Percentiles rank a stretch among this genome's conserved stretches.
Evolutionary conservation across 2,888 invertebrate genomes (phyloP).

Genomic region (Acleris laterana): DNA sequence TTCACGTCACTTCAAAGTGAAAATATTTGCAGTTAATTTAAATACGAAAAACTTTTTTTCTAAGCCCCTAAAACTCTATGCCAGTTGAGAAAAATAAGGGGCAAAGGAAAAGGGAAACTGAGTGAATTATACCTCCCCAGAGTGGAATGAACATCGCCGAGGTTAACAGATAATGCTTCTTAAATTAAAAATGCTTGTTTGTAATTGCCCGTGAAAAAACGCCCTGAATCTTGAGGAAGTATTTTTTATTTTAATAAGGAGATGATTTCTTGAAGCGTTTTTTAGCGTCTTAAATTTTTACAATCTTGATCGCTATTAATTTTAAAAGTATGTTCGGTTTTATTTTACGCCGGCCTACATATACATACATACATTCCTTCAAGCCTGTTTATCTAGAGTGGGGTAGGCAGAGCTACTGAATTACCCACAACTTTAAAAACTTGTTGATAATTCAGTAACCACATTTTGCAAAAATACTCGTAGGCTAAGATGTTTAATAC

Average conservation of each 20-base stretch:
- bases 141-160: conserved; percentile 22
- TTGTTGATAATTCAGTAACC: too few relatives aligned
- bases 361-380: too few relatives aligned
- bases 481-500: too few relatives aligned
- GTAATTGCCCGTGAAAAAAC: conserved; percentile 30
- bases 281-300: not conserved
- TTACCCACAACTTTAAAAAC: too few relatives aligned
- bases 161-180: conserved; percentile 33
- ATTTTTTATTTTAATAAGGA: not conserved
- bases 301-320: not conserved
- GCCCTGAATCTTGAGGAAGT: conserved; percentile 9
- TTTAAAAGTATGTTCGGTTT: too few relatives aligned
- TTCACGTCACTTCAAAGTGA: too few relatives aligned
- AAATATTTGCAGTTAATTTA: too few relatives aligned
- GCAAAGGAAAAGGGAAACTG: conserved; percentile 13
- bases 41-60: not conserved
- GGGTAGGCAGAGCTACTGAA: too few relatives aligned
- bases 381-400: too few relatives aligned
- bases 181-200: conserved; percentile 38
- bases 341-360: too few relatives aligned
- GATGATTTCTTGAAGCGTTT: not conserved
- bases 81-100: conserved; percentile 33
- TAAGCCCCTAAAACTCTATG: conserved; percentile 12
- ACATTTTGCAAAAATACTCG: too few relatives aligned
- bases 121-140: conserved; percentile 29